Evolutionary conservation across 92 coral and sea anemone genomes (phyloP).

Genomic region (Paragorgia papillata): DNA sequence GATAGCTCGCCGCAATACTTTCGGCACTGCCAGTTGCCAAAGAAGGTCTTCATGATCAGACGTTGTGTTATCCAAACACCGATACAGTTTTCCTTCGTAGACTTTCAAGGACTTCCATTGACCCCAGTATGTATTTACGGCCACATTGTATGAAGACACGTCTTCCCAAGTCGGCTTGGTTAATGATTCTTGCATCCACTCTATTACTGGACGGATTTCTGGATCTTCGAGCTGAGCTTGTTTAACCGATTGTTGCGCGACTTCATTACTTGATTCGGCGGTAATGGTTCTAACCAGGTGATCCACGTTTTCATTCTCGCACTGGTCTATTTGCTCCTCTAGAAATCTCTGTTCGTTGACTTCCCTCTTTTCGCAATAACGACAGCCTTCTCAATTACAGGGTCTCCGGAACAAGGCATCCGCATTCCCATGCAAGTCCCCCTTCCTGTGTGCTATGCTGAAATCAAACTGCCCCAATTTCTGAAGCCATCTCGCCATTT

Average conservation of each 20-base stretch:
- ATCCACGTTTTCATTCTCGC: neutral
- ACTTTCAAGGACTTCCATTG: slow-evolving; percentile 46
- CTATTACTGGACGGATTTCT: slow-evolving; percentile 2
- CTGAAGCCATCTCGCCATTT: too few relatives aligned
- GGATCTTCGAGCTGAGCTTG: slow-evolving; percentile 35
- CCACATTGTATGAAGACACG: slow-evolving; percentile 33
- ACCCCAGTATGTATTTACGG: slow-evolving; percentile 52
- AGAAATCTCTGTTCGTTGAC: neutral
- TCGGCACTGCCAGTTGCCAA: slow-evolving; percentile 45
- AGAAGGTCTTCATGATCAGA: slow-evolving; percentile 14
- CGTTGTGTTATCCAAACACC: slow-evolving; percentile 20
- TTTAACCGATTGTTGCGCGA: slow-evolving; percentile 18
- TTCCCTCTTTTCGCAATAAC: too few relatives aligned
- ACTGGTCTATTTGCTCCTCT: neutral
- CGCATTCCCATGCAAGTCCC: too few relatives aligned
- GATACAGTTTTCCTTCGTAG: slow-evolving; percentile 29
- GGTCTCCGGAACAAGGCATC: too few relatives aligned
- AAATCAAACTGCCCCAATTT: too few relatives aligned
- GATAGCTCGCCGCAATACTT: slow-evolving; percentile 26
- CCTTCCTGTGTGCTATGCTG: too few relatives aligned
- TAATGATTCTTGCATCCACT: slow-evolving; percentile 8
- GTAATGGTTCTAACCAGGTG: slow-evolving; percentile 33
- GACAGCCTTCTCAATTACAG: too few relatives aligned
- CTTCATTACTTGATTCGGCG: slow-evolving; percentile 11
- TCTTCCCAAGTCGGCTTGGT: slow-evolving; percentile 22